Base-by-base conservation (phyloP, 2,888 invertebrate genomes). In the Melikaiella ostensackeni region DNA sequence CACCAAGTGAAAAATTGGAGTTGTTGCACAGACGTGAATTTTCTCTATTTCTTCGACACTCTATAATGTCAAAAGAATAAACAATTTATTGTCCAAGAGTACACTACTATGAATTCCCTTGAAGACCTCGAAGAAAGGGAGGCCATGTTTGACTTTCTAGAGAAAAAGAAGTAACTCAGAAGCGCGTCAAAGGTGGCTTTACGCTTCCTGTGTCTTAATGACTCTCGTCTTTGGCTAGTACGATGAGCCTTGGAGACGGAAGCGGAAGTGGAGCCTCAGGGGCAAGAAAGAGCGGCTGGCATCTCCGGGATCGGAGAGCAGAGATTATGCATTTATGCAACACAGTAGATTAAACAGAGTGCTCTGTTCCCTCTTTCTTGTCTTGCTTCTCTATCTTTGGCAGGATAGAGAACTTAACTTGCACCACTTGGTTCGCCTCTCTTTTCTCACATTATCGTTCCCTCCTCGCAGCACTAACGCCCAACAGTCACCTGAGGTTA, bases 281-380 rank as follows among this genome's bases (percentile, higher is more conserved):
- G 64, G 24, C 64, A 64, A 42, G 64, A 64, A 64, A 64, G 16
- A 64, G 64, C 38, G 13, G 4, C 64, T 64, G 24, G 64, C 64
- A 64, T 64, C 42, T 64, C 64, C 38, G 42, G 42, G 42, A 42
- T 64, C 64, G 24, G 19, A 42, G 38, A 64, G 64, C 19, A 81
- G 77, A 82, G 84, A 86, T 88, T 88, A 88, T 88, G 86, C 85
- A 87, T 88, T 88, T 88, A 88, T 87, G 86, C 86, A 86, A 86
- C 85, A 84, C 83, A 84, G 82, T 87, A 85, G 83, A 88, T 88
- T 88, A 86, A 88, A 83, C 84, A 80, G 83, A 86, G 85, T 84
- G 81, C 85, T 86, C 27, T 64, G 27, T 64, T 42, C 38, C 64
- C 42, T 64, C 64, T 42, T 64, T 64, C 64, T 24, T 64, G 11